Evolutionary conservation across 2,888 invertebrate species (phyloP).

Genomic region (Serripes groenlandicus): DNA sequence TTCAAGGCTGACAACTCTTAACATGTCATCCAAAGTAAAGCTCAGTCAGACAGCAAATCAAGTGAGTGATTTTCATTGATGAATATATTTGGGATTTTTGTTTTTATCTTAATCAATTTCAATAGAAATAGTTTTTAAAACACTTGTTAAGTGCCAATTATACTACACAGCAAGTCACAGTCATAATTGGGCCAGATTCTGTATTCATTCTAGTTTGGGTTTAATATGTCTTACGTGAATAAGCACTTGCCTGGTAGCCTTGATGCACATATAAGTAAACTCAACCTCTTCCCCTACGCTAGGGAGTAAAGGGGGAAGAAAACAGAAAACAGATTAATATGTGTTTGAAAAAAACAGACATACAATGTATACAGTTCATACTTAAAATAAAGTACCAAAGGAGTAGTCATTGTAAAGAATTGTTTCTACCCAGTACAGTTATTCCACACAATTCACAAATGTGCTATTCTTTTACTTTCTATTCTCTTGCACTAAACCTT

Average conservation of each 20-base stretch:
- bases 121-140: not conserved
- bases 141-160: no score
- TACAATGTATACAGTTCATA: not conserved
- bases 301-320: slow-evolving; percentile 87
- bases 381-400: not conserved
- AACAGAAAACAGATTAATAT: slow-evolving; percentile 84
- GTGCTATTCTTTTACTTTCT: slow-evolving; percentile 62
- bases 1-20: no score
- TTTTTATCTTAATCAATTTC: not conserved
- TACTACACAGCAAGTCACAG: no score
- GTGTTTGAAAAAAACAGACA: slow-evolving; percentile 41
- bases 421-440: not conserved
- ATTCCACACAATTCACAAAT: slow-evolving; percentile 25
- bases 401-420: not conserved
- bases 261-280: slow-evolving; percentile 64
- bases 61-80: not conserved
- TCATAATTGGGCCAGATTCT: not conserved
- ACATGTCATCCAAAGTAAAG: no score
- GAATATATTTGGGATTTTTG: not conserved
- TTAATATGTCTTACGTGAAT: slow-evolving; percentile 47
- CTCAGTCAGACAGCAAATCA: no score
- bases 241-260: slow-evolving; percentile 79
- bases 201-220: slow-evolving; percentile 20
- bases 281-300: slow-evolving; percentile 88
- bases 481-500: slow-evolving; percentile 1